Conservation (phyloP, 2,888 invertebrate species). For the Drosophila mulleri region DNA sequence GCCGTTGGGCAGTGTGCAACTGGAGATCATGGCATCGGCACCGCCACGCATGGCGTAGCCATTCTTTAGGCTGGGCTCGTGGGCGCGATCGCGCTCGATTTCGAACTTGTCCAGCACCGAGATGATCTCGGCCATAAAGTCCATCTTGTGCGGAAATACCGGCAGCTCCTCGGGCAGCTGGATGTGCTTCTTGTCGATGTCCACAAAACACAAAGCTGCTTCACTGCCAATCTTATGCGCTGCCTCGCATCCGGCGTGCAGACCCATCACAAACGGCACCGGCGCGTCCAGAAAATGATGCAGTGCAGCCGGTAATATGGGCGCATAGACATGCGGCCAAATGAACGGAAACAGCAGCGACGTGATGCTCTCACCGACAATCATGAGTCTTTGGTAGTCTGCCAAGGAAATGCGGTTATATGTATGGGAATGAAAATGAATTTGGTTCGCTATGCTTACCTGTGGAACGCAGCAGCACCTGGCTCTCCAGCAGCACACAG, state of each 20-base stretch:
- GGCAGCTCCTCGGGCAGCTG: constrained; percentile 98
- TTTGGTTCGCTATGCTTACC: constrained; percentile 86
- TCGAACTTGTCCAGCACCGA: constrained; percentile 90
- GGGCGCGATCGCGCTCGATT: constrained; percentile 85
- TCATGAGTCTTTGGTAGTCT: constrained; percentile 98
- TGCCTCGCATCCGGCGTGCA: constrained; percentile 88
- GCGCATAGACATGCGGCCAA: constrained; percentile 99
- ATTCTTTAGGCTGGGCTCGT: constrained; percentile 80
- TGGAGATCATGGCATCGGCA: constrained; percentile 90
- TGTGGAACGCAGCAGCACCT: constrained; percentile 96
- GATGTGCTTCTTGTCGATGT: constrained; percentile 96
- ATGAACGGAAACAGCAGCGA: constrained; percentile 96
- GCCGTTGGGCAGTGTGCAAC: constrained; percentile 90
- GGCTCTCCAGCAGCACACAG: constrained; percentile 97
- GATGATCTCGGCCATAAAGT: constrained; percentile 94
- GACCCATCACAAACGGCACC: constrained; percentile 99
- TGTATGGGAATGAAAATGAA: not conserved
- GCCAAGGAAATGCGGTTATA: not conserved
- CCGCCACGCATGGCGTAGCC: constrained; percentile 72
- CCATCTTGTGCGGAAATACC: constrained; percentile 94
- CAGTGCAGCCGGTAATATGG: constrained; percentile 97
- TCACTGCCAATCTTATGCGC: constrained; percentile 90
- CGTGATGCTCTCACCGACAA: constrained; percentile 97
- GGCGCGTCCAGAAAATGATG: constrained; percentile 99
- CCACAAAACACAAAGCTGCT: constrained; percentile 97